phyloP scores from a whole-genome alignment of 2,797 vertebrate species.

The Pseudocheirus occidentalis region DNA sequence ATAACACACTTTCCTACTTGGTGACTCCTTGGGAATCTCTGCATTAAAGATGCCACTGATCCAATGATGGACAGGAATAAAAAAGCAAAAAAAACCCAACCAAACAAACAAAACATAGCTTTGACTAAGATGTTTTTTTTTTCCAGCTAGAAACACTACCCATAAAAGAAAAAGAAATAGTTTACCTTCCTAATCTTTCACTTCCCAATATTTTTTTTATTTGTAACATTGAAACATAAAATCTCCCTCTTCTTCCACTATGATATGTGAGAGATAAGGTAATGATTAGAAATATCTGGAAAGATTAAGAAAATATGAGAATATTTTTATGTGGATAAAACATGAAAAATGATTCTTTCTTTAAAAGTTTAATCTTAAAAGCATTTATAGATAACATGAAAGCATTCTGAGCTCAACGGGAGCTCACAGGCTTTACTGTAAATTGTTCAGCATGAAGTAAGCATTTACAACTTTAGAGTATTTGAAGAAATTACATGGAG shows the following conservation, averaged over 20 bases:
- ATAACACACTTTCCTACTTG: not conserved
- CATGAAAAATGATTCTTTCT: not conserved
- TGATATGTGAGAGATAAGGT: not conserved
- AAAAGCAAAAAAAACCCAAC: too few species aligned
- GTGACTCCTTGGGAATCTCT: not conserved
- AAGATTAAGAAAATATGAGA: conserved; percentile 28
- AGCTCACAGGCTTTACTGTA: conserved; percentile 42
- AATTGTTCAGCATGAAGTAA: conserved; percentile 28
- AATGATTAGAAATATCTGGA: not conserved
- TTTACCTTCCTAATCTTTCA: not conserved
- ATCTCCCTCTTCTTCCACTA: not conserved
- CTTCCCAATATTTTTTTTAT: not conserved
- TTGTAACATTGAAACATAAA: not conserved
- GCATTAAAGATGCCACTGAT: not conserved
- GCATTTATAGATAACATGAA: conserved; percentile 19
- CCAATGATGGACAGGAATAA: not conserved
- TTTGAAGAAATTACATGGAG: conserved; percentile 53
- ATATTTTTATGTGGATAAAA: not conserved
- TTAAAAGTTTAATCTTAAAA: conserved; percentile 32
- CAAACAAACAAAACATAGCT: not conserved
- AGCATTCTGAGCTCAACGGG: conserved; percentile 19
- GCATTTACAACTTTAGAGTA: conserved; percentile 38
- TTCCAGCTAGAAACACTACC: not conserved
- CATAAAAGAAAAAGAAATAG: not conserved
- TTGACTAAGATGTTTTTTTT: not conserved